Evolutionary conservation across 1,140 invertebrate genomes (phyloP).

Genomic region (Amyelois transitella): DNA sequence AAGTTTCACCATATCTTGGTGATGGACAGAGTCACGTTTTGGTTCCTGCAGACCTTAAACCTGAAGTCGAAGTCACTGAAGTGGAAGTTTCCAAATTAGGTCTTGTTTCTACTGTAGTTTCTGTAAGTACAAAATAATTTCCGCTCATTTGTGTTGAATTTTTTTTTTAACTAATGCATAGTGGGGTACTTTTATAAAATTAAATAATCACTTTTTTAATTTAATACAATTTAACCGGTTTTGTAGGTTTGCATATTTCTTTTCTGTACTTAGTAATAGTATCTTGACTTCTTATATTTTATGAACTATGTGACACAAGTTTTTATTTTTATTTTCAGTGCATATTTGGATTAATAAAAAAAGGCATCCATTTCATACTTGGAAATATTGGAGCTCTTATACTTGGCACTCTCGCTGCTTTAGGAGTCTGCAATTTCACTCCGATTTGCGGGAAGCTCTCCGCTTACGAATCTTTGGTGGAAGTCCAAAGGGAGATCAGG

Average conservation of each 20-base stretch:
- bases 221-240: too few relatives aligned
- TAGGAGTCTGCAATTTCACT: constrained; percentile 26
- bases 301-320: neutral
- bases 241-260: too few relatives aligned
- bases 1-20: neutral
- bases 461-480: constrained; percentile 5
- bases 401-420: constrained; percentile 12
- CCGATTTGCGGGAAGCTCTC: constrained; percentile 17
- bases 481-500: constrained; percentile 14
- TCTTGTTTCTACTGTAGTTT: neutral
- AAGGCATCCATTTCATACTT: constrained; percentile 5
- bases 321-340: constrained; percentile 9
- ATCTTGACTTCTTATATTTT: too few relatives aligned
- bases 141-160: neutral
- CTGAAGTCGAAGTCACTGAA: neutral
- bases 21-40: constrained; percentile 3
- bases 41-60: neutral
- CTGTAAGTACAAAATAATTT: constrained; percentile 9
- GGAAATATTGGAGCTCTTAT: constrained; percentile 15
- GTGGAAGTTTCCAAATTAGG: constrained; percentile 4
- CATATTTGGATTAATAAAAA: constrained; percentile 14
- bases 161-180: neutral
- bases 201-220: too few relatives aligned
- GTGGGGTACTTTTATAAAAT: neutral
- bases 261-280: too few relatives aligned